Percentiles rank a stretch among this genome's conserved stretches.
Conservation (phyloP, 1,140 invertebrate species). For the Latrodectus geometricus region DNA sequence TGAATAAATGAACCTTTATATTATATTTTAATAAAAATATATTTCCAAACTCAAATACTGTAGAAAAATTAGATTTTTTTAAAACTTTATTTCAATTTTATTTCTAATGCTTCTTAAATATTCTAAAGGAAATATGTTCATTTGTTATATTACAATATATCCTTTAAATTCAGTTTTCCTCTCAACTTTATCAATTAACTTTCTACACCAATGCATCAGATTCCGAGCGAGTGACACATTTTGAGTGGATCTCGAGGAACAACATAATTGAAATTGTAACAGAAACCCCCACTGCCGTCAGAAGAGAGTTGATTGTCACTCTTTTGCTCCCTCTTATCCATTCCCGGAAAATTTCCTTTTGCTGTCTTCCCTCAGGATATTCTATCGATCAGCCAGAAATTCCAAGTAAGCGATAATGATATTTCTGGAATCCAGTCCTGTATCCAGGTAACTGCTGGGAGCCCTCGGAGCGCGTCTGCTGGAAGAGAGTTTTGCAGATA, state of each 20-base stretch:
- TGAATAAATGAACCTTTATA: too few relatives aligned
- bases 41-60: too few relatives aligned
- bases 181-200: not conserved
- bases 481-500: not conserved
- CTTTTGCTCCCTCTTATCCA: not conserved
- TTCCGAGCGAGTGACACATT: not conserved
- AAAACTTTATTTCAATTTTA: too few relatives aligned
- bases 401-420: constrained; percentile 49
- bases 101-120: too few relatives aligned
- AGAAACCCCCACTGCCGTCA: not conserved
- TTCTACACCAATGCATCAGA: not conserved
- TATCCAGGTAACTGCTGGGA: constrained; percentile 24
- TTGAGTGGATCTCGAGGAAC: not conserved
- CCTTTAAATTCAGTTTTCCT: not conserved
- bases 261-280: constrained; percentile 50
- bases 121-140: too few relatives aligned
- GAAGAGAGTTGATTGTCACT: constrained; percentile 11
- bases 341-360: constrained; percentile 10
- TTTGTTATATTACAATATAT: too few relatives aligned
- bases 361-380: constrained; percentile 1
- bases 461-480: not conserved
- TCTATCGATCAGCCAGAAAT: constrained; percentile 46
- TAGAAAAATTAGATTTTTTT: too few relatives aligned
- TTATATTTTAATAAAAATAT: too few relatives aligned
- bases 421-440: not conserved